Conservation (phyloP, 2,888 invertebrate genomes). For the Anticlea derivata region DNA sequence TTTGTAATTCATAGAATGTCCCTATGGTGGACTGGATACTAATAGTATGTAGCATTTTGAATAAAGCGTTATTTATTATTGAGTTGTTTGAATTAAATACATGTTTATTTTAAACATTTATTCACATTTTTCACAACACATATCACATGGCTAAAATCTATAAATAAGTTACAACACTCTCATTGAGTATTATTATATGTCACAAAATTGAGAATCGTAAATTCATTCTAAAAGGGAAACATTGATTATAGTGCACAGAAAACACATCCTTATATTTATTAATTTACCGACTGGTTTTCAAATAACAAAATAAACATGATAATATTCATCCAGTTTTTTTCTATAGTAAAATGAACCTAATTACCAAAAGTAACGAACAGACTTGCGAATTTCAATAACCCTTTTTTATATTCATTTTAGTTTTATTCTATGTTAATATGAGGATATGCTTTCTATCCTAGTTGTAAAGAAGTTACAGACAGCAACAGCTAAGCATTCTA, state of each 20-base stretch:
- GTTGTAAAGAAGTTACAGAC: conserved; percentile 19
- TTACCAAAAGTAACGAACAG: no score
- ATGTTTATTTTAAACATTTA: conserved; percentile 28
- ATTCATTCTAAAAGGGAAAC: conserved; percentile 16
- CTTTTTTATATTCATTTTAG: no score
- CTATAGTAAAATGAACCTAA: no score
- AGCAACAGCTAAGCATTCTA: conserved; percentile 23
- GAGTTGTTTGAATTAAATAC: conserved; percentile 1
- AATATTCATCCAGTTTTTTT: no score
- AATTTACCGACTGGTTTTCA: no score
- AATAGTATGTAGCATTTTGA: no score
- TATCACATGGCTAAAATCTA: conserved; percentile 28
- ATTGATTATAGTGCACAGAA: conserved; percentile 1
- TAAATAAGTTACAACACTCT: conserved; percentile 21
- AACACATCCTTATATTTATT: conserved; percentile 5
- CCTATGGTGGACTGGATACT: no score
- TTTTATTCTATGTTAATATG: background rate
- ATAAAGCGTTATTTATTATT: conserved; percentile 26
- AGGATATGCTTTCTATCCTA: conserved; percentile 7
- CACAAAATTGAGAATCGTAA: conserved; percentile 18
- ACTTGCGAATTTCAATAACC: no score
- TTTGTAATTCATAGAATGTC: no score
- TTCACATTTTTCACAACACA: conserved; percentile 32
- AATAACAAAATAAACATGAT: no score
- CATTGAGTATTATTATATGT: conserved; percentile 20